A percentile compares a stretch with the other conserved stretches of the same genome.
Evolutionary conservation across 2,797 vertebrate genomes (phyloP).

Genomic region (Oryzias dopingdopingensis): DNA sequence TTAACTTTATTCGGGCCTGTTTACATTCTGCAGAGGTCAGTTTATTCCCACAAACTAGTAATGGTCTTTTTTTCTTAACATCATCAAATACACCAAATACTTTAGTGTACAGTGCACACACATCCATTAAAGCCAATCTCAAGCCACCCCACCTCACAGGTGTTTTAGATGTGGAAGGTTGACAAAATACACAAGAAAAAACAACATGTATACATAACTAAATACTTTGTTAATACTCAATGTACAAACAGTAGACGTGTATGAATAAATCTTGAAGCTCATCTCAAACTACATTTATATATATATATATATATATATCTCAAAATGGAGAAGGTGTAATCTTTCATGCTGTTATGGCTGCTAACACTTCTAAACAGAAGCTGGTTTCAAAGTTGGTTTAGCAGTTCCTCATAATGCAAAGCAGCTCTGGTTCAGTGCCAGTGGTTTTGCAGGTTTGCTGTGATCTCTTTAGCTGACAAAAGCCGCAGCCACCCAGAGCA

Average conservation of each 20-base stretch:
- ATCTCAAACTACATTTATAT: too few relatives aligned
- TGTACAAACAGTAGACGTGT: too few relatives aligned
- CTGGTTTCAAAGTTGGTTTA: constrained; percentile 30
- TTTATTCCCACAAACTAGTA: constrained; percentile 11
- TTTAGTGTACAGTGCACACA: too few relatives aligned
- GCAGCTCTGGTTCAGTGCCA: constrained; percentile 4
- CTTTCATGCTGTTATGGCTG: constrained; percentile 28
- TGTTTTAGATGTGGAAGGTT: too few relatives aligned
- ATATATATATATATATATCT: too few relatives aligned
- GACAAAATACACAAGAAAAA: too few relatives aligned
- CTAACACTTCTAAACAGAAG: constrained; percentile 23
- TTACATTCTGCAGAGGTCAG: constrained; percentile 1
- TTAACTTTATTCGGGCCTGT: background rate
- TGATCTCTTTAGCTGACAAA: constrained; percentile 22
- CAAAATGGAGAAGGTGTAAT: constrained; percentile 14
- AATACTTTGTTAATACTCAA: too few relatives aligned
- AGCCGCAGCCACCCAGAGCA: constrained; percentile 8
- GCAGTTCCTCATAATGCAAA: constrained; percentile 2
- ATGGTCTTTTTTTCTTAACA: background rate
- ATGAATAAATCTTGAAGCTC: too few relatives aligned
- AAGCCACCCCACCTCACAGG: too few relatives aligned
- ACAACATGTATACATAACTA: too few relatives aligned
- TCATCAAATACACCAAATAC: too few relatives aligned
- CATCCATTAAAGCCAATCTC: too few relatives aligned
- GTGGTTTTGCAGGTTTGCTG: constrained; percentile 19